phyloP scores from a whole-genome alignment of 2,888 invertebrate genomes.

The Xylocampa areola region DNA sequence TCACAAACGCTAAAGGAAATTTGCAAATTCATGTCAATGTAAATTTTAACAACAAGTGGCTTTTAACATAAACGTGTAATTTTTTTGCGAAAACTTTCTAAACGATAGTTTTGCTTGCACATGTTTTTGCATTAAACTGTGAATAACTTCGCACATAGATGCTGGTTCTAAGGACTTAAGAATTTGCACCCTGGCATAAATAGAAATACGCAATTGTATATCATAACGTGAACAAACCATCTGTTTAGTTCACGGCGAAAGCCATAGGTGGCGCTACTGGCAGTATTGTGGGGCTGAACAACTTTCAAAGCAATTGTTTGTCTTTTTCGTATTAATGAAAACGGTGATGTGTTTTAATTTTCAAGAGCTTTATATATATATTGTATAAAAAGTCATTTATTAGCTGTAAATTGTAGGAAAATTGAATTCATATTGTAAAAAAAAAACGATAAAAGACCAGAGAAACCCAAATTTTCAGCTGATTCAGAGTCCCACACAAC shows the following conservation, averaged over 20 bases:
- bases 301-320: too few relatives aligned
- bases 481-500: too few relatives aligned
- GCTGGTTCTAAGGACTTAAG: conserved; percentile 4
- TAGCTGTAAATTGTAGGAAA: too few relatives aligned
- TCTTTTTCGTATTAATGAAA: too few relatives aligned
- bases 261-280: conserved; percentile 20
- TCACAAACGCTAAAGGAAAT: neutral
- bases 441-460: too few relatives aligned
- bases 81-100: conserved; percentile 32
- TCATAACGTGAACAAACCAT: neutral
- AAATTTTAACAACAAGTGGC: conserved; percentile 14
- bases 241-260: neutral
- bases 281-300: too few relatives aligned
- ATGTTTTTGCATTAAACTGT: conserved; percentile 19
- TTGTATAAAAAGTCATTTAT: too few relatives aligned
- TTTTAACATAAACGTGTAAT: conserved; percentile 25
- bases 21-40: conserved; percentile 29
- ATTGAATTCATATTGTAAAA: too few relatives aligned
- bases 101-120: conserved; percentile 20
- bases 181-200: conserved; percentile 10
- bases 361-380: too few relatives aligned
- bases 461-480: too few relatives aligned
- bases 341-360: too few relatives aligned
- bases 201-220: neutral
- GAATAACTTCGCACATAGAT: conserved; percentile 13